Conservation (phyloP, 2,797 vertebrate species). For the Leptoclinus maculatus region DNA sequence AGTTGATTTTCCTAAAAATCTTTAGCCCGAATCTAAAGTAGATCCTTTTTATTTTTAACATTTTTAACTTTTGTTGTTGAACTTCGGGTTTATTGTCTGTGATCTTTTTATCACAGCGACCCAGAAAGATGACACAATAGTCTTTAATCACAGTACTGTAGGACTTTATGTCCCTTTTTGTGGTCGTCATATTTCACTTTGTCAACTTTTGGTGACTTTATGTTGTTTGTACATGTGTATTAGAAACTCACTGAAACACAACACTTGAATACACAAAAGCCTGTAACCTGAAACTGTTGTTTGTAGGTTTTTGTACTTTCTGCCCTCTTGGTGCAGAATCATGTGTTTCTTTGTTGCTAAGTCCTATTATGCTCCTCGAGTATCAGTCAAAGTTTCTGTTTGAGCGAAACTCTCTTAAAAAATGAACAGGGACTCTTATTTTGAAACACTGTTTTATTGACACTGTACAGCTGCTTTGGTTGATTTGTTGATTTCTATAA, state of each 20-base stretch:
- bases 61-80: slow-evolving; percentile 7
- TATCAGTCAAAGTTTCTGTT: slow-evolving; percentile 62
- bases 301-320: slow-evolving; percentile 49
- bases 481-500: slow-evolving; percentile 9
- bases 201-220: background rate
- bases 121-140: slow-evolving; percentile 14
- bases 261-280: slow-evolving; percentile 22
- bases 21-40: background rate
- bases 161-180: background rate
- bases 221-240: background rate
- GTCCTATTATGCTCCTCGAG: slow-evolving; percentile 21
- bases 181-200: background rate
- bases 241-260: slow-evolving; percentile 28
- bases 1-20: background rate
- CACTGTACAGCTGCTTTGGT: slow-evolving; percentile 35
- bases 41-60: background rate
- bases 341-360: slow-evolving; percentile 31
- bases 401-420: slow-evolving; percentile 12
- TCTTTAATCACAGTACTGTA: background rate
- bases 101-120: slow-evolving; percentile 21
- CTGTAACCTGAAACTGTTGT: slow-evolving; percentile 53
- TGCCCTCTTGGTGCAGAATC: slow-evolving; percentile 43
- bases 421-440: slow-evolving; percentile 11
- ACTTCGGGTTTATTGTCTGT: slow-evolving; percentile 1
- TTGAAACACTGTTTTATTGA: slow-evolving; percentile 45